These are phyloP conservation scores for Goniozus legneri DNA, from an alignment of 1,140 invertebrate species.

Conservation along the genomic window DNA sequence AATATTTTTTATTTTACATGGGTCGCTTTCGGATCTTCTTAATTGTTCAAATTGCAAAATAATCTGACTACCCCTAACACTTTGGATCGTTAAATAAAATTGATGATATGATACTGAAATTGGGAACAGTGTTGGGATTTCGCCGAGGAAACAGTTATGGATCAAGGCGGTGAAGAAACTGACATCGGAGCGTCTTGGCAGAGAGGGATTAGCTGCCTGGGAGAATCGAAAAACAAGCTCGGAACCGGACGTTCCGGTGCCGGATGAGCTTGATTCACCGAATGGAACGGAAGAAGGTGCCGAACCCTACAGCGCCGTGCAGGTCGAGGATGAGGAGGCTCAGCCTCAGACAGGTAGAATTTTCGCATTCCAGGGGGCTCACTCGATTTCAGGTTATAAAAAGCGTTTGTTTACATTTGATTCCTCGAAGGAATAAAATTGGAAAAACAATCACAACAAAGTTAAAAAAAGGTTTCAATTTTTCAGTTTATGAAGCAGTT, in stretches of 20 bases:
- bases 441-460: no score
- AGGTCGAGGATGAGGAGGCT: conserved; percentile 29
- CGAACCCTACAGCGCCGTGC: conserved; percentile 4
- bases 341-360: conserved; percentile 27
- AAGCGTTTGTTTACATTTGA: no score
- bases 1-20: no score
- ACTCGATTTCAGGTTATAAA: no score
- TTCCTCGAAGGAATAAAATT: no score
- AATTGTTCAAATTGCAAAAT: no score
- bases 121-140: conserved; percentile 46
- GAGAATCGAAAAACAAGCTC: conserved; percentile 37
- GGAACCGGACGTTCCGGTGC: conserved; percentile 28
- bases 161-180: conserved; percentile 53
- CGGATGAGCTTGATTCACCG: conserved; percentile 18
- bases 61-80: no score
- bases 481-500: no score
- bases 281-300: conserved; percentile 11
- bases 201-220: conserved; percentile 51
- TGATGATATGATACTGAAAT: neutral
- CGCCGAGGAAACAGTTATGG: conserved; percentile 53
- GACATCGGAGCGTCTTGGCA: conserved; percentile 50
- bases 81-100: neutral
- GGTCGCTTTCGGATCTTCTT: no score
- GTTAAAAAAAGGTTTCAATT: no score
- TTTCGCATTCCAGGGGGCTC: no score